Evolutionary conservation across 1,140 invertebrate genomes (phyloP).

Genomic region (Pseudomyrmex cubaensis): DNA sequence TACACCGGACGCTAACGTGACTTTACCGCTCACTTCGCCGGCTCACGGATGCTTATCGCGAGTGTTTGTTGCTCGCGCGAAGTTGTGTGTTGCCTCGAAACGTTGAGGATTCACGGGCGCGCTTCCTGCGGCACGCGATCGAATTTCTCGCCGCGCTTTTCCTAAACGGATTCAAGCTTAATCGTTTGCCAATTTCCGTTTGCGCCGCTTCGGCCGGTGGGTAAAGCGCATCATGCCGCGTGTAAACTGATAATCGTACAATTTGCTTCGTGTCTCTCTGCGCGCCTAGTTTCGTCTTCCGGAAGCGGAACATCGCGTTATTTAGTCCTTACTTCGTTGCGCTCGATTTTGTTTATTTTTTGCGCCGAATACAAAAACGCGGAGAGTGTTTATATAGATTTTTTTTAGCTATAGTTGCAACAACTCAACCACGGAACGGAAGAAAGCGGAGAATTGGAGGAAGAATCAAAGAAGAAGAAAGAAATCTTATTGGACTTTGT

Average conservation of each 20-base stretch:
- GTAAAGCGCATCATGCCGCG: no score
- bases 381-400: no score
- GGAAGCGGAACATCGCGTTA: no score
- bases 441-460: no score
- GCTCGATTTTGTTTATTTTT: no score
- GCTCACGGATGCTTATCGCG: conserved; percentile 27
- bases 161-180: conserved; percentile 39
- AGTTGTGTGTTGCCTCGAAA: not conserved
- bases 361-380: no score
- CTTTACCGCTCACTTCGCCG: not conserved
- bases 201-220: not conserved
- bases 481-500: no score
- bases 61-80: not conserved
- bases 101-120: conserved; percentile 13
- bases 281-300: not conserved
- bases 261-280: not conserved
- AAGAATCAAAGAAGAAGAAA: no score
- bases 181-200: conserved; percentile 64
- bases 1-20: conserved; percentile 14
- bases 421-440: no score
- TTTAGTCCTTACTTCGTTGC: no score
- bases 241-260: not conserved
- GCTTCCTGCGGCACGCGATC: conserved; percentile 21
- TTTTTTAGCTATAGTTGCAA: no score
- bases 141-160: conserved; percentile 33